Conservation (phyloP, 2,113 vertebrate genomes). For the Semicossyphus pulcher region DNA sequence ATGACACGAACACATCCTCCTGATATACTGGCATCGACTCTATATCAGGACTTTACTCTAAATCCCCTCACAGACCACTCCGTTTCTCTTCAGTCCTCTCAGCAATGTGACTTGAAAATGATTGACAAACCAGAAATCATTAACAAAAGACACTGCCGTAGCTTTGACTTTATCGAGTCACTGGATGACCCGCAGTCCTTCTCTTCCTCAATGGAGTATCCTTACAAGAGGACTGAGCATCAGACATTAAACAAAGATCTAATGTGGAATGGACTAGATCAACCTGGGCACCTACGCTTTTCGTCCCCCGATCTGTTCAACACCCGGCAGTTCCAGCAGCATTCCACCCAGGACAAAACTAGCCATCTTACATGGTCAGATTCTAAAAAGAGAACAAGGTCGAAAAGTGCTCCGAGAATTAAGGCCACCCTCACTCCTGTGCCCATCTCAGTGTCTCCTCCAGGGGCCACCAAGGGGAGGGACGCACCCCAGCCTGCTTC, state of each 20-base stretch:
- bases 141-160: constrained; percentile 97
- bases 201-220: constrained; percentile 83
- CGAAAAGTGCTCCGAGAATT: constrained; percentile 89
- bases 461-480: constrained; percentile 79
- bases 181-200: constrained; percentile 87
- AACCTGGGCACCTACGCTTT: constrained; percentile 82
- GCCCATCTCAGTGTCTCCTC: constrained; percentile 85
- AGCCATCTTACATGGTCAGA: constrained; percentile 79
- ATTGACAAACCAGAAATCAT: constrained; percentile 88
- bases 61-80: constrained; percentile 80
- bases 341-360: constrained; percentile 67
- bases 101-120: constrained; percentile 90
- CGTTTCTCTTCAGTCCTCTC: constrained; percentile 77
- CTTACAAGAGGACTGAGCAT: constrained; percentile 76
- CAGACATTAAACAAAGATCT: constrained; percentile 78
- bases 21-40: constrained; percentile 94
- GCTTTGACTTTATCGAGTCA: constrained; percentile 95
- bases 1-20: constrained; percentile 98
- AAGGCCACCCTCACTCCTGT: constrained; percentile 87
- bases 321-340: constrained; percentile 74
- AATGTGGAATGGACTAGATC: constrained; percentile 82
- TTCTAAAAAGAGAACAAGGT: constrained; percentile 87
- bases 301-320: constrained; percentile 81
- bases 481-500: constrained; percentile 78
- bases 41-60: constrained; percentile 92